Percentiles rank a stretch among this genome's conserved stretches.
These are phyloP conservation scores for Catharus bicknelli DNA, from an alignment of 2,113 vertebrate genomes.

Conservation along the genomic window DNA sequence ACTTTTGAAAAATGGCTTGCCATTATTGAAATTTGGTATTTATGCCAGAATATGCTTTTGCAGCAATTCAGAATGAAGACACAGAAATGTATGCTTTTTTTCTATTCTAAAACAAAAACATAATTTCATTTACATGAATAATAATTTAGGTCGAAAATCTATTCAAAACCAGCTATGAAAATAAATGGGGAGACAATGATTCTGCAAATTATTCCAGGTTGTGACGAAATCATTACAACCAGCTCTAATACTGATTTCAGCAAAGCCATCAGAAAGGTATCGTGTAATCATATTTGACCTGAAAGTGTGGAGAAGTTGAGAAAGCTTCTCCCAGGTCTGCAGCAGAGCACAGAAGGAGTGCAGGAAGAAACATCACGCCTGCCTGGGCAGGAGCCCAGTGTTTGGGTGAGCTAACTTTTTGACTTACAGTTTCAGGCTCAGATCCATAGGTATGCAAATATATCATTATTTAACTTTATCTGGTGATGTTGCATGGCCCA, in stretches of 20 bases:
- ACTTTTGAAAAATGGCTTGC: neutral
- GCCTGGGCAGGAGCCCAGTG: neutral
- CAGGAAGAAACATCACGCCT: neutral
- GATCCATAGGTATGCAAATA: neutral
- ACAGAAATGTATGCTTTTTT: fast-evolving
- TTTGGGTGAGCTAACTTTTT: neutral
- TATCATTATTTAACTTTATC: neutral
- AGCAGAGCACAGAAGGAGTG: neutral
- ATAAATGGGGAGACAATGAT: neutral
- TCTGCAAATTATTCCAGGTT: neutral
- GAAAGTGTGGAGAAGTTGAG: neutral
- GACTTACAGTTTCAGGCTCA: neutral
- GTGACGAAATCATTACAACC: neutral
- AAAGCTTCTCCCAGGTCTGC: neutral
- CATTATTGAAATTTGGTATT: neutral
- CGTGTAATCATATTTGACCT: neutral
- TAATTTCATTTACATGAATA: neutral
- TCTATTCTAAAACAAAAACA: neutral
- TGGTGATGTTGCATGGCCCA: neutral
- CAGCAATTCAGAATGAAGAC: neutral
- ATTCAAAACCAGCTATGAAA: neutral
- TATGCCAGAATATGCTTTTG: neutral
- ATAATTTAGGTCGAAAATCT: neutral
- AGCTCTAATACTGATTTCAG: neutral
- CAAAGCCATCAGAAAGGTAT: neutral